Base-by-base conservation (phyloP, 2,797 vertebrate genomes). In the Spatula clypeata region DNA sequence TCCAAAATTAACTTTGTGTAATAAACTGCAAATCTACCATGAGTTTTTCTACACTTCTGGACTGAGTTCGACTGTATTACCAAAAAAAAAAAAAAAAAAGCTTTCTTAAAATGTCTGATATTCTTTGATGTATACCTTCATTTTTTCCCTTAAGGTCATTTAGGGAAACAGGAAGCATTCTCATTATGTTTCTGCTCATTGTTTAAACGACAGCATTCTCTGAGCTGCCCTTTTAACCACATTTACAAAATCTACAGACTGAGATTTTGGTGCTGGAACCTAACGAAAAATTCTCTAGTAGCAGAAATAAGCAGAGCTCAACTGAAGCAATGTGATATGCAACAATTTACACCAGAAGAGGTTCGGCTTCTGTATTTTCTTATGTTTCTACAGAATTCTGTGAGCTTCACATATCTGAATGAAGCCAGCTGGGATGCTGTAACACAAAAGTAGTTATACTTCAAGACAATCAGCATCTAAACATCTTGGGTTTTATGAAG, bases 161-260 rank as follows among this genome's bases (percentile, higher is more conserved):
- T 83, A 57, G 29, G 74, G 65, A 61, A 92, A 92, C 86, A 95
- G 93, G 88, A 96, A 96, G 40, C 34, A 94, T 92, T 93, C 76
- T 71, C 54, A 87, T 75, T 93, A 90, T 73, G 57, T 73, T 93
- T 95, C 80, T 89, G 53, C 20, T 87, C 75, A 87, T 82, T 94
- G 60, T 96, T 91, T 71, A 71, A 91, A 87, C n/a, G 75, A 72
- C 38, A 61, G 29, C 58, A 57, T 60, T 85, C 66, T 72, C 49
- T 53, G 44, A 85, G 38, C 27, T 94, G 77, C 53, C 40, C 71
- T 92, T 94, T 93, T 54, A 89, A 87, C 64, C 34, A 64, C 21
- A 75, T 74, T 82, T 57, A 45, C 34, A 27, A 87, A 70, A 15
- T 66, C 44, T 79, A 44, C 31, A 80, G 65, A 23, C 16, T 24